These are phyloP conservation scores for Oophaga sylvatica DNA, from an alignment of 2,797 vertebrate species.

Conservation along the genomic window DNA sequence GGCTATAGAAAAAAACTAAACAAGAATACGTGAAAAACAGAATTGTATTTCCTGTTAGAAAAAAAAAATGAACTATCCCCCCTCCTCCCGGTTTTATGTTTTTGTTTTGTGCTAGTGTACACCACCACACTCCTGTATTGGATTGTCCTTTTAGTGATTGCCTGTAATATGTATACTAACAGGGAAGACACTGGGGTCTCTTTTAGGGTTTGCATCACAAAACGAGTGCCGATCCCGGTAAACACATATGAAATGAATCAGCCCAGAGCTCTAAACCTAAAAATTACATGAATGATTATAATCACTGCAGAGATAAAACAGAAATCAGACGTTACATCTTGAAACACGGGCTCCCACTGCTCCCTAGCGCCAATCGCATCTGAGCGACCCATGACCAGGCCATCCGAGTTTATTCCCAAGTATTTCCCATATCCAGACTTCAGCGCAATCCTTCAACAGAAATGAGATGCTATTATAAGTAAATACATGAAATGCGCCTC, in stretches of 20 bases:
- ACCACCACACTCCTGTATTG: too few relatives aligned
- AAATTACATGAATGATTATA: not conserved
- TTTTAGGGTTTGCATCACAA: not conserved
- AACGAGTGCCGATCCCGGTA: not conserved
- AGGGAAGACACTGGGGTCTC: too few relatives aligned
- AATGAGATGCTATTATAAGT: not conserved
- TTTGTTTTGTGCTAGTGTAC: too few relatives aligned
- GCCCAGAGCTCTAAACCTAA: not conserved
- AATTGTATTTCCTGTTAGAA: too few relatives aligned
- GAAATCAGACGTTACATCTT: constrained; percentile 80
- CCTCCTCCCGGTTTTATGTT: too few relatives aligned
- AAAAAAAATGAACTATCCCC: too few relatives aligned
- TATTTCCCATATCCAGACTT: constrained; percentile 98
- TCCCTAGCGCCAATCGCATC: constrained; percentile 97
- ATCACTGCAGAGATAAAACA: not conserved
- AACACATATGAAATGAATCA: not conserved
- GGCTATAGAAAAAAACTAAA: too few relatives aligned
- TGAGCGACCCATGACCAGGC: constrained; percentile 90
- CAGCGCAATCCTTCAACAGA: constrained; percentile 83
- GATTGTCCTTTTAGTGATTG: too few relatives aligned
- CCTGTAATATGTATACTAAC: too few relatives aligned
- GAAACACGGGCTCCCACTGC: constrained; percentile 95
- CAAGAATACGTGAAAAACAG: too few relatives aligned
- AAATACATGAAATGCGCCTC: not conserved
- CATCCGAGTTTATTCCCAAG: constrained; percentile 91